These are phyloP conservation scores for Drosophila cognata DNA, from an alignment of 2,888 invertebrate genomes.

Conservation along the genomic window DNA sequence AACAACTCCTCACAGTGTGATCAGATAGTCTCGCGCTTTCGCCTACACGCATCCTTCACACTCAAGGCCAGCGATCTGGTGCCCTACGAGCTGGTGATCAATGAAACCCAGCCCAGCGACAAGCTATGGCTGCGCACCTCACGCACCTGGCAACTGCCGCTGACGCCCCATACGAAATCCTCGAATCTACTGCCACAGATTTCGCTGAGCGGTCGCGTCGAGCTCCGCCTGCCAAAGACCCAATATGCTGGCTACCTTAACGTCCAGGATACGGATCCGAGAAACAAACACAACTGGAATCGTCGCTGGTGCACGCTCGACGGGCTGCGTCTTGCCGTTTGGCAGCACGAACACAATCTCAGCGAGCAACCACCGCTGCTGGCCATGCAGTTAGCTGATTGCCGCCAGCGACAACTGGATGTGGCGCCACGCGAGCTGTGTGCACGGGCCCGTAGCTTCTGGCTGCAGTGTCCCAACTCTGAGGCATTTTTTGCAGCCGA, in stretches of 20 bases:
- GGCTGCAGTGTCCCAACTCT: conserved; percentile 62
- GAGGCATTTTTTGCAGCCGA: conserved; percentile 85
- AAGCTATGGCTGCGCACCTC: conserved; percentile 76
- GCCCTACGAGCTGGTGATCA: conserved; percentile 75
- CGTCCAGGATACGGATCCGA: conserved; percentile 85
- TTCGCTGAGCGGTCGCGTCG: conserved; percentile 72
- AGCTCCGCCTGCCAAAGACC: conserved; percentile 72
- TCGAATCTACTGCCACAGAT: conserved; percentile 78
- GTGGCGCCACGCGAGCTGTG: conserved; percentile 85
- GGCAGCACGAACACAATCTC: conserved; percentile 86
- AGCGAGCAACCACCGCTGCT: conserved; percentile 82
- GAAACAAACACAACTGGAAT: conserved; percentile 86
- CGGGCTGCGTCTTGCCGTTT: conserved; percentile 85
- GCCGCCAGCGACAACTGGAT: conserved; percentile 72
- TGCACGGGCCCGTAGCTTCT: conserved; percentile 84
- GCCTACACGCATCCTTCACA: conserved; percentile 81
- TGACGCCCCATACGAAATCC: conserved; percentile 66
- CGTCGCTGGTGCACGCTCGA: conserved; percentile 86
- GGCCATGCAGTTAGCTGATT: conserved; percentile 82
- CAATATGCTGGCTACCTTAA: conserved; percentile 86
- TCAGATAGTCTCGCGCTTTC: conserved; percentile 82
- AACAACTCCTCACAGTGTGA: conserved; percentile 64
- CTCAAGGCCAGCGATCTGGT: conserved; percentile 70
- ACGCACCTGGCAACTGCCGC: conserved; percentile 60
- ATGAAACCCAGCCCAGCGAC: conserved; percentile 49